Evolutionary conservation across 2,888 invertebrate species (phyloP), one percentile per base, ranked within the genome.

Genomic region (Platycnemis pennipes): DNA sequence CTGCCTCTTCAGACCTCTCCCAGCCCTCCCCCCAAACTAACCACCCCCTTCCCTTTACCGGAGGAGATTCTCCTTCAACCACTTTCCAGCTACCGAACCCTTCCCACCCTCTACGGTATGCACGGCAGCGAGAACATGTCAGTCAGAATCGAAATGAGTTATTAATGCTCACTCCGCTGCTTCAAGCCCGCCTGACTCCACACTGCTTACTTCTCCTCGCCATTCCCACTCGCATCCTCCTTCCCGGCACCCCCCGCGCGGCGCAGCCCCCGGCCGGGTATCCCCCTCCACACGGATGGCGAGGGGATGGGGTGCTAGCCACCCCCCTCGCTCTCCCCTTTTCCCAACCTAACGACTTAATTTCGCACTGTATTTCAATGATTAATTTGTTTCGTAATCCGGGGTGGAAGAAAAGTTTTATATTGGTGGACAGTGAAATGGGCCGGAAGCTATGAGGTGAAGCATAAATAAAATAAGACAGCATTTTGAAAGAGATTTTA

Each of bases 331-430:
- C 63, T 5, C 63, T n/a, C 16, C 42, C 16, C 42, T 44, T 86
- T 44, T 22, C 44, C 46, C 26, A 44, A 91, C n/a, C 91, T 44
- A 69, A 91, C 91, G 56, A 91, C 91, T 91, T 91, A 91, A 91
- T 91, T 91, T 91, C 91, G 44, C 45, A 69, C 91, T 44, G 56
- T 63, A 69, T 91, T 37, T 91, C 42, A 91, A 91, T 91, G 56
- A 91, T 91, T 91, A 91, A 91, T 91, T 91, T 91, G 69, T 91
- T 91, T 69, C 63, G 44, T 44, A 91, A 91, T 8, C n/a, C 91
- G 45, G 69, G 42, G 63, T 63, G 44, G 63, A 91, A 91, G 53
- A 91, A 91, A 91, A 91, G 56, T 91, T 91, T 91, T 44, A 63
- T 63, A 44, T 63, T 42, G 44, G 63, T 91, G 63, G 63, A 91